Percentiles rank a stretch among this genome's conserved stretches.
Conservation (phyloP, 2,888 invertebrate genomes). For the Heliconius aoede region DNA sequence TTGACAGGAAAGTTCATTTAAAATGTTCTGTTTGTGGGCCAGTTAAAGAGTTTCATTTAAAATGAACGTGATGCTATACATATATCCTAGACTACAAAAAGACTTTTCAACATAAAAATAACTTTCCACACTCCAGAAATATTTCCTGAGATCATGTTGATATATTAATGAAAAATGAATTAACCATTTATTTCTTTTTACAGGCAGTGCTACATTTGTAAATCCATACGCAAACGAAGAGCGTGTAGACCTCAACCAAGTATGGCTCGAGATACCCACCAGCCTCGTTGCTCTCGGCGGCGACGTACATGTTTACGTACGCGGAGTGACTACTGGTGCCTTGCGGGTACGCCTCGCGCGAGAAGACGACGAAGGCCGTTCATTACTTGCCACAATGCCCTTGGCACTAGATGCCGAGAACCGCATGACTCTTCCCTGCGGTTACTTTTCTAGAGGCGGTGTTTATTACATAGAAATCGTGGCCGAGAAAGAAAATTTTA, state of each 20-base stretch:
- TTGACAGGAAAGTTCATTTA: neutral
- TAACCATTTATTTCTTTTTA: conserved; percentile 11
- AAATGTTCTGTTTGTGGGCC: no score
- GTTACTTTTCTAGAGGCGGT: conserved; percentile 89
- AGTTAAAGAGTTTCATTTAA: no score
- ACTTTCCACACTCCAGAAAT: no score
- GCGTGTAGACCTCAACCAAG: conserved; percentile 69
- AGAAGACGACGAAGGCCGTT: conserved; percentile 76
- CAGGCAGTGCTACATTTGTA: conserved; percentile 72
- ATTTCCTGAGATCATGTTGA: neutral
- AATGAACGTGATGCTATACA: no score
- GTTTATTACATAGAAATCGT: conserved; percentile 78
- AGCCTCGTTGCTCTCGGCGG: conserved; percentile 91
- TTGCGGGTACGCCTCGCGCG: conserved; percentile 76
- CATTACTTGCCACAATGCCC: conserved; percentile 74
- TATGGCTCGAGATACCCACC: conserved; percentile 88
- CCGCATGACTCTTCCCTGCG: conserved; percentile 86
- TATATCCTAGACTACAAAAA: no score
- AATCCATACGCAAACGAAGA: conserved; percentile 74
- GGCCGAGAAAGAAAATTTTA: conserved; percentile 64
- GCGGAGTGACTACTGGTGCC: conserved; percentile 68
- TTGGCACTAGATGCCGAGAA: conserved; percentile 79
- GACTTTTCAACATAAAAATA: no score
- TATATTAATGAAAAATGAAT: neutral
- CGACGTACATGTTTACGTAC: conserved; percentile 89